Evolutionary conservation across 1,140 invertebrate genomes (phyloP), one percentile per base, ranked within the genome.

Genomic region (Popillia japonica): DNA sequence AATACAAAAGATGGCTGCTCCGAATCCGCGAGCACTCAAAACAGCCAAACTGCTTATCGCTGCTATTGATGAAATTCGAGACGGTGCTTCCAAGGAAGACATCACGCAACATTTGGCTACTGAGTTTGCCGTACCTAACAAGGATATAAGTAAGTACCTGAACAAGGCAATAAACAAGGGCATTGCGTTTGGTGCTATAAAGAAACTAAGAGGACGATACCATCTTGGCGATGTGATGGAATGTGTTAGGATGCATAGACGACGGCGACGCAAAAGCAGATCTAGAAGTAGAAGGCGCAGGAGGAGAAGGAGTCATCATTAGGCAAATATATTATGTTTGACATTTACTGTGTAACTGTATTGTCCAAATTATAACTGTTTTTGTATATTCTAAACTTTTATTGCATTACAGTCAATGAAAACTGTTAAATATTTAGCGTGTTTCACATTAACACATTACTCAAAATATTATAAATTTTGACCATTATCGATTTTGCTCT

Each of bases 111-210:
- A 61, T 22, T n/a, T 77, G 10, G 75, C 41, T 11, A 77, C 23
- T 34, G 75, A 77, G 6, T 77, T 61, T 6, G n/a, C 22, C 20
- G 44, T 77, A 10, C 75, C 75, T 2, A 22, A 55, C 22, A 59
- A 61, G 9, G 55, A 77, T 14, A 20, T 61, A 10, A 6, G 34
- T 42, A 59, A 40, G 44, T 77, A 77, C 55, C 48, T 77, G 20
- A 22, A 22, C 14, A 40, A 40, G 17, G 34, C 75, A 6, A 0
- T 77, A 27, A 22, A 61, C 17, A 77, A 34, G n/a, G 75, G 75
- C 20, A 55, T 77, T 11, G 75, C 75, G 1, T 77, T 77, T 11
- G 75, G 75, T 10, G 75, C 75, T 2, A 77, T 77, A 10, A 77
- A 77, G 44, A 59, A 61, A n/a, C 22, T 48, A n/a, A 59, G 75